Evolutionary conservation across 1,140 invertebrate species (phyloP), one percentile per base, ranked within the genome.

Genomic region (Ceratosolen solmsi): DNA sequence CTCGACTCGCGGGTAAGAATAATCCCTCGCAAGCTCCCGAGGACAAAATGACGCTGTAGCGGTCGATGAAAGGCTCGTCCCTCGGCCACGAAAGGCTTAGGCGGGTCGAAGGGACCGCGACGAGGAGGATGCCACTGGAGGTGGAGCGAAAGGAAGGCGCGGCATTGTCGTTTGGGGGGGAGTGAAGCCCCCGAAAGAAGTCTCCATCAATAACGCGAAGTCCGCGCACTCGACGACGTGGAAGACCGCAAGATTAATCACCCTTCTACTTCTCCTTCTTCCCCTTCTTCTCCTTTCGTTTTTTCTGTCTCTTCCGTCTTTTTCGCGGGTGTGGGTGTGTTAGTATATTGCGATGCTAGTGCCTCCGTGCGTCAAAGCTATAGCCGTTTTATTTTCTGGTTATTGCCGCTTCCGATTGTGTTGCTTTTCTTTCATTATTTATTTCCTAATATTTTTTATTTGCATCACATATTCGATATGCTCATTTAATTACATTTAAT

Each of bases 231-330:
- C 86, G 86, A 89, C 75, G 90, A 91, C 90, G 88, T 90, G 87
- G 90, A 92, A 91, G 90, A 92, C 90, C 90, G 87, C 89, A 91
- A 91, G 90, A 92, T 91, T 92, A 92, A 92, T 92, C 91, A 92
- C 90, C 88, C 89, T 91, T 90, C 88, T 90, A 90, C 88, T 89
- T 85, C 86, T 85, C 86, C 85, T 87, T 88, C 80, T 72, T 85
- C 33, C 85, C 85, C 85, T 83, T 82, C 84, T 84, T 84, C 84
- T 85, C 84, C 87, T 85, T 86, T 78, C 51, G 54, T 84, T 80
- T 49, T 56, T 41, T 75, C 82, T 30, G 68, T 74, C 56, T 82
- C 79, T 70, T 77, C 25, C 11, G 49, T 78, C 41, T 63, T 78
- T 78, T n/a, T 46, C 22, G 58, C 2, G 9, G 49, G 1, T 13